These are phyloP conservation scores for Gymnorhina tibicen DNA, from an alignment of 2,113 vertebrate species.

Conservation along the genomic window DNA sequence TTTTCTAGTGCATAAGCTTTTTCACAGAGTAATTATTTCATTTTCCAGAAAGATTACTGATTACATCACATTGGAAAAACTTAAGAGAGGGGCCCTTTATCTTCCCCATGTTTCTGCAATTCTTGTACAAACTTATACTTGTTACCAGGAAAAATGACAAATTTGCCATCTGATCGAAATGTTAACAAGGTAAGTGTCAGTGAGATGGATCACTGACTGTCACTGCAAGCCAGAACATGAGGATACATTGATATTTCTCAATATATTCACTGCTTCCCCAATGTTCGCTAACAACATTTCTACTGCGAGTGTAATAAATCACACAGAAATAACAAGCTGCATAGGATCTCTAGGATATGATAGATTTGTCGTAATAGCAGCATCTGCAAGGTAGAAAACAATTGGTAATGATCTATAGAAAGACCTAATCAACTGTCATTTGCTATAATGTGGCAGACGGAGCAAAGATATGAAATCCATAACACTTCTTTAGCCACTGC, in stretches of 20 bases:
- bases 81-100: conserved; percentile 62
- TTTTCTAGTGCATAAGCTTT: conserved; percentile 67
- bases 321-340: conserved; percentile 79
- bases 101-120: conserved; percentile 74
- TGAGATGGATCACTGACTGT: conserved; percentile 89
- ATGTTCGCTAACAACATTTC: conserved; percentile 86
- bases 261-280: conserved; percentile 83
- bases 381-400: conserved; percentile 78
- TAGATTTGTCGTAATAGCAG: conserved; percentile 72
- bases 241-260: conserved; percentile 91
- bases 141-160: conserved; percentile 85
- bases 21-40: conserved; percentile 75
- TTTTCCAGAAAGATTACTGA: conserved; percentile 72
- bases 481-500: conserved; percentile 16
- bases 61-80: conserved; percentile 67
- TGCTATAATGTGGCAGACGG: conserved; percentile 67
- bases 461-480: conserved; percentile 57
- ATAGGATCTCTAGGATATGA: conserved; percentile 76
- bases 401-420: conserved; percentile 86
- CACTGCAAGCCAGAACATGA: conserved; percentile 82
- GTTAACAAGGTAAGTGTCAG: conserved; percentile 93
- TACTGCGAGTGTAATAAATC: conserved; percentile 83
- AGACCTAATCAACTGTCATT: conserved; percentile 80
- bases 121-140: conserved; percentile 81
- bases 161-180: conserved; percentile 90